phyloP scores from a whole-genome alignment of 2,113 vertebrate genomes.

The Caloenas nicobarica region DNA sequence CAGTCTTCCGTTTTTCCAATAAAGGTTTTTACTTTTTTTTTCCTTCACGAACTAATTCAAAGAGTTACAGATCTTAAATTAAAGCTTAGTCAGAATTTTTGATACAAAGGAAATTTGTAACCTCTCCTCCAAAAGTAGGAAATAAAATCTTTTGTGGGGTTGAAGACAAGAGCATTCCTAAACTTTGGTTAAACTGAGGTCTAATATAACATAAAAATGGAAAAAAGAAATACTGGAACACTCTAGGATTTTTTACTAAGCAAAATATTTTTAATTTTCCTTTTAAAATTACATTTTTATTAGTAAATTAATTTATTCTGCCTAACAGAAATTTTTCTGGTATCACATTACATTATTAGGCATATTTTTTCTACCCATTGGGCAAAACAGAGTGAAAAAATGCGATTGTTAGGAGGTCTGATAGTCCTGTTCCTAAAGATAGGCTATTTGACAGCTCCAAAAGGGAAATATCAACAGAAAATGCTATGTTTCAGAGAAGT shows the following conservation, averaged over 20 bases:
- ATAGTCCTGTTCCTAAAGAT: not conserved
- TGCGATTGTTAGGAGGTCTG: not conserved
- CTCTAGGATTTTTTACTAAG: not conserved
- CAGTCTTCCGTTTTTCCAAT: not conserved
- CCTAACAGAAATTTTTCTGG: not conserved
- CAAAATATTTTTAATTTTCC: not conserved
- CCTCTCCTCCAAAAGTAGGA: not conserved
- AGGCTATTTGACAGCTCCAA: not conserved
- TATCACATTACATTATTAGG: not conserved
- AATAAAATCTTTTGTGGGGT: not conserved
- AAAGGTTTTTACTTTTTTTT: not conserved
- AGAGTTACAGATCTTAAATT: not conserved
- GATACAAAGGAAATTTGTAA: not conserved
- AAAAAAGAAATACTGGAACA: not conserved
- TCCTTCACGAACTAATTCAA: not conserved
- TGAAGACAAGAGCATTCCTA: not conserved
- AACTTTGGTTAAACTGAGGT: not conserved
- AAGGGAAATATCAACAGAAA: conserved; percentile 1
- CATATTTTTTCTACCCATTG: not conserved
- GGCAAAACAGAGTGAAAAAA: not conserved
- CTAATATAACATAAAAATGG: not conserved
- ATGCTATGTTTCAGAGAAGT: not conserved
- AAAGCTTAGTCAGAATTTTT: not conserved
- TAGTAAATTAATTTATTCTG: not conserved
- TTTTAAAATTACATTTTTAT: not conserved